Conservation (phyloP, 2,113 vertebrate species). For the Antigone vipio region DNA sequence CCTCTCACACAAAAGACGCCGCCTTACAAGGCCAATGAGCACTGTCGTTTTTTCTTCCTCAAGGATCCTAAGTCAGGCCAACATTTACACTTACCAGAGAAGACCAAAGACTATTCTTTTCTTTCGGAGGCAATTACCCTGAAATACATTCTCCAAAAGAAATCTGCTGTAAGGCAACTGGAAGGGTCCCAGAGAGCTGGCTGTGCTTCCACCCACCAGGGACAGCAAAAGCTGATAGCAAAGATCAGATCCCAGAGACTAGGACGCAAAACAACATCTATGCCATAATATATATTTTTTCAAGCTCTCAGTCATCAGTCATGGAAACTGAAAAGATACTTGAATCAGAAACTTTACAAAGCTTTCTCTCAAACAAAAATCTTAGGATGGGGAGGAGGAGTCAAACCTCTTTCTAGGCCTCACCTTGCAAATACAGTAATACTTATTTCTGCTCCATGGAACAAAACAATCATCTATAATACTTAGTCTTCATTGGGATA, state of each 20-base stretch:
- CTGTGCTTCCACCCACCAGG: not conserved
- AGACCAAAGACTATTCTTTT: not conserved
- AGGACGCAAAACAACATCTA: not conserved
- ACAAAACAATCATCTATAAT: not conserved
- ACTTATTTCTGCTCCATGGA: not conserved
- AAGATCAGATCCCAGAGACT: not conserved
- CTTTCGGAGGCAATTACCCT: not conserved
- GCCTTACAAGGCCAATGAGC: not conserved
- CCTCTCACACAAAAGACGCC: not conserved
- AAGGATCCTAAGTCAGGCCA: not conserved
- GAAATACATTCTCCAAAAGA: not conserved
- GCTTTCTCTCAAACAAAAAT: not conserved
- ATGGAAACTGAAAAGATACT: not conserved
- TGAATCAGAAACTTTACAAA: not conserved
- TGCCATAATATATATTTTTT: not conserved
- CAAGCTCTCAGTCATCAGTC: not conserved
- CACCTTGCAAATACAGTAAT: not conserved
- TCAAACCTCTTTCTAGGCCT: not conserved
- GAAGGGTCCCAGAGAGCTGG: not conserved
- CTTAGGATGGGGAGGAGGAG: accelerated
- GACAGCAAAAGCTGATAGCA: not conserved
- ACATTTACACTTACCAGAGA: not conserved
- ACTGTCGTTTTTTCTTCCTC: not conserved
- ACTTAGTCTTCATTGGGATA: not conserved
- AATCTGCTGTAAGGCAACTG: not conserved